Evolutionary conservation across 2,888 invertebrate genomes (phyloP).

Genomic region (Magallana nippona): DNA sequence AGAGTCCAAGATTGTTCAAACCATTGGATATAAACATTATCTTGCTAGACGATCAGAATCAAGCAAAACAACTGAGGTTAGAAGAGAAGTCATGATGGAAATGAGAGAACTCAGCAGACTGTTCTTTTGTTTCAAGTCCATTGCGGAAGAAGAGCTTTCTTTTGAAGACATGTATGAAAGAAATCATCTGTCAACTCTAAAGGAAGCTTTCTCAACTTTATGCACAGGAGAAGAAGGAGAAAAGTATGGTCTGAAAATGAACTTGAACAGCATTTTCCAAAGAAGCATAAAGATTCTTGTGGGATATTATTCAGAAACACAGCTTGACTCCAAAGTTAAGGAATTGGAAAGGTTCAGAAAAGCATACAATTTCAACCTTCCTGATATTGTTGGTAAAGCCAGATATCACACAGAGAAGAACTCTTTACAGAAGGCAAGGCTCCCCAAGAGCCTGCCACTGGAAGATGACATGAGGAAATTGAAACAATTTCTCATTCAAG

Average conservation of each 20-base stretch:
- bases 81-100: constrained; percentile 49
- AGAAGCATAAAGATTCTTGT: constrained; percentile 44
- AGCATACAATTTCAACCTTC: constrained; percentile 25
- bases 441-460: constrained; percentile 27
- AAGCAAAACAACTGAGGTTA: constrained; percentile 45
- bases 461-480: constrained; percentile 31
- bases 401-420: constrained; percentile 41
- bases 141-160: constrained; percentile 4
- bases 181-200: constrained; percentile 35
- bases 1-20: constrained; percentile 23
- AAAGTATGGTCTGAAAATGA: constrained; percentile 47
- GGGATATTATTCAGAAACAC: constrained; percentile 41
- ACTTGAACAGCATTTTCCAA: constrained; percentile 37
- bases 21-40: constrained; percentile 45
- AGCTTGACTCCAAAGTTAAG: constrained; percentile 40
- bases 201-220: constrained; percentile 38
- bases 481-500: constrained; percentile 1
- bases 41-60: constrained; percentile 38
- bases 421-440: constrained; percentile 31
- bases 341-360: constrained; percentile 44
- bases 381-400: constrained; percentile 42
- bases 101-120: constrained; percentile 50
- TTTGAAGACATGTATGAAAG: constrained; percentile 43
- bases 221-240: constrained; percentile 24
- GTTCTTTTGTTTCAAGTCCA: constrained; percentile 24